Conservation (phyloP, 2,888 invertebrate species). For the Dyspetes luteomarginatus region DNA sequence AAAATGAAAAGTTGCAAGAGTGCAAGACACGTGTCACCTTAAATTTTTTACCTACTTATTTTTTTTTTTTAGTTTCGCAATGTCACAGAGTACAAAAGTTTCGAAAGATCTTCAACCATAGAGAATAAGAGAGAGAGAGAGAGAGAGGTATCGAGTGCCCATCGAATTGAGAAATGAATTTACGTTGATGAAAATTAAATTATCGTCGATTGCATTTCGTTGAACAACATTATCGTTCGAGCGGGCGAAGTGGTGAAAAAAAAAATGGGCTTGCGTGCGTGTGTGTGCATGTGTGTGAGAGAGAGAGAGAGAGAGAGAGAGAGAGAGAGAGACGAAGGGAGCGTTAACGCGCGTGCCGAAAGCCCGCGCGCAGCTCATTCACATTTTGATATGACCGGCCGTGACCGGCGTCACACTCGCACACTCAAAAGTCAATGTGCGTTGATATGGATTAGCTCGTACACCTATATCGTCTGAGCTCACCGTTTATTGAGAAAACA, state of each 20-base stretch:
- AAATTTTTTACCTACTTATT: not conserved
- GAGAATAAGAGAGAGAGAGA: not conserved
- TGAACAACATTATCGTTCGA: not conserved
- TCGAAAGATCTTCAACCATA: not conserved
- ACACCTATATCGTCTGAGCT: no score
- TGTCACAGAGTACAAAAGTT: not conserved
- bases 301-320: not conserved
- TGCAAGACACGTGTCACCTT: no score
- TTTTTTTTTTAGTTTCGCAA: not conserved
- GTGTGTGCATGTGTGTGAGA: not conserved
- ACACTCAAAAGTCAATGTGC: no score
- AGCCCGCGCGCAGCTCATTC: slow-evolving; percentile 64
- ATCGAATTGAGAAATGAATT: not conserved
- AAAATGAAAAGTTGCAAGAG: no score
- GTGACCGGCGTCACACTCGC: slow-evolving; percentile 62
- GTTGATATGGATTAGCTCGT: no score
- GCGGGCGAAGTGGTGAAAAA: not conserved
- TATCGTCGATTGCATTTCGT: not conserved
- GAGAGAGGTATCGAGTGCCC: not conserved
- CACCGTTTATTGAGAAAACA: no score
- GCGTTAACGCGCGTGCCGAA: slow-evolving; percentile 59
- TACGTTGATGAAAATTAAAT: not conserved
- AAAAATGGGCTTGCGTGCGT: not conserved
- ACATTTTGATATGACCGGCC: slow-evolving; percentile 67
- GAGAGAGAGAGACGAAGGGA: not conserved